Evolutionary conservation across 2,113 vertebrate species (phyloP).

Genomic region (Alexandromys fortis): DNA sequence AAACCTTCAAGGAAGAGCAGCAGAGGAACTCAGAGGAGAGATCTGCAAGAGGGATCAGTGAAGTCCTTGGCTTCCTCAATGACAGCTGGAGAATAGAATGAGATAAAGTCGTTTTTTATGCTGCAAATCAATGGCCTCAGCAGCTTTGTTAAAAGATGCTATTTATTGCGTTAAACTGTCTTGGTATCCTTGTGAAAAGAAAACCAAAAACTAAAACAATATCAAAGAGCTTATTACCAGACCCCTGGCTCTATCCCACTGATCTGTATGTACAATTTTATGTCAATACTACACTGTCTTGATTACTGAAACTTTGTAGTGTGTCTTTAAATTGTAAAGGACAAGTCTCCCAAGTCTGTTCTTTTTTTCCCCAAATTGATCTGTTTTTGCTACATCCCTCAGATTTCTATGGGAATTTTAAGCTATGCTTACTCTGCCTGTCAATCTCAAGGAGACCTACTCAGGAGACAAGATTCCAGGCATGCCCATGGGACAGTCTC

Average conservation of each 20-base stretch:
- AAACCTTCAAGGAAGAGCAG: not conserved
- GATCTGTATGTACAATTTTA: not conserved
- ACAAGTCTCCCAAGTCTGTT: not conserved
- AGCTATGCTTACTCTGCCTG: not conserved
- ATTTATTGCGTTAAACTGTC: not conserved
- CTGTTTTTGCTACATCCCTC: not conserved
- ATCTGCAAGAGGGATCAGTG: not conserved
- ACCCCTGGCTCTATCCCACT: not conserved
- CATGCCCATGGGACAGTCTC: not conserved
- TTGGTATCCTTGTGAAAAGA: conserved; percentile 12
- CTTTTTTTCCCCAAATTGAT: conserved; percentile 14
- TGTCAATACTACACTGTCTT: not conserved
- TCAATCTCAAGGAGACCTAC: not conserved
- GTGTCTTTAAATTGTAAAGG: not conserved
- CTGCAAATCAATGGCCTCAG: not conserved
- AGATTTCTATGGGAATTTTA: conserved; percentile 17
- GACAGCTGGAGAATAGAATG: not conserved
- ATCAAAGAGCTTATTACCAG: not conserved
- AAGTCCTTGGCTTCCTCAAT: not conserved
- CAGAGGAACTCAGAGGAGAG: not conserved
- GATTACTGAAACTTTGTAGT: not conserved
- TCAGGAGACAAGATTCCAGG: not conserved
- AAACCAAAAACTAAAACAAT: conserved; percentile 9
- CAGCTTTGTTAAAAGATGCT: not conserved
- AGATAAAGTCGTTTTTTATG: not conserved